A percentile compares a stretch with the other conserved stretches of the same genome.
These are phyloP conservation scores for Sycophila sp. DNA, from an alignment of 1,140 invertebrate species.

Conservation along the genomic window DNA sequence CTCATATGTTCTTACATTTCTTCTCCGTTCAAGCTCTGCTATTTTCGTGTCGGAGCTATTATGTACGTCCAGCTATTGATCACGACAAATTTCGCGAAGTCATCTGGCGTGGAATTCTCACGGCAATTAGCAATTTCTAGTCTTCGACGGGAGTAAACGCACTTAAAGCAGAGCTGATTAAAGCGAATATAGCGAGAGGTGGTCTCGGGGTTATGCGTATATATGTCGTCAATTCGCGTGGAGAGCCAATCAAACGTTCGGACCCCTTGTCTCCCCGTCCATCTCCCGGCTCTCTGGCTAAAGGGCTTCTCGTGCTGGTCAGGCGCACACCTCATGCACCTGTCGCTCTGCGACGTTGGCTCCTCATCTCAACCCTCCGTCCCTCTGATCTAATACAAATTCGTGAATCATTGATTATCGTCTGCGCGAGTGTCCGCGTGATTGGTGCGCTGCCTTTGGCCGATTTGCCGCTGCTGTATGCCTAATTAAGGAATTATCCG, in stretches of 20 bases:
- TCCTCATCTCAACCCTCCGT: neutral
- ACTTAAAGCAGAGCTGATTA: neutral
- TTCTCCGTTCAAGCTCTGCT: too few relatives aligned
- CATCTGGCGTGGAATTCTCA: too few relatives aligned
- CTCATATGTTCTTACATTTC: too few relatives aligned
- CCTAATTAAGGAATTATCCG: neutral
- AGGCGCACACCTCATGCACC: neutral
- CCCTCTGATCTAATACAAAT: neutral
- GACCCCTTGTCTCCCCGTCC: neutral
- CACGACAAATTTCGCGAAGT: too few relatives aligned
- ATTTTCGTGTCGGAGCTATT: too few relatives aligned
- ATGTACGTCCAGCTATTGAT: too few relatives aligned
- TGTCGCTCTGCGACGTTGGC: neutral
- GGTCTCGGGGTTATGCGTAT: neutral
- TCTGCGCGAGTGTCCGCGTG: neutral
- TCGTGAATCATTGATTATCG: neutral
- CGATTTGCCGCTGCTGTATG: neutral
- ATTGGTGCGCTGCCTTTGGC: too few relatives aligned
- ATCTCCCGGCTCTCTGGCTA: too few relatives aligned
- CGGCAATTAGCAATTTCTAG: too few relatives aligned
- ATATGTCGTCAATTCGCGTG: neutral
- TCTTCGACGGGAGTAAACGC: too few relatives aligned
- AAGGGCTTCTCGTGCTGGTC: constrained; percentile 6
- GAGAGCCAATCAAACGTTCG: neutral
- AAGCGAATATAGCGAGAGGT: neutral